phyloP scores from a whole-genome alignment of 2,113 vertebrate species.

The Elaphurus davidianus region DNA sequence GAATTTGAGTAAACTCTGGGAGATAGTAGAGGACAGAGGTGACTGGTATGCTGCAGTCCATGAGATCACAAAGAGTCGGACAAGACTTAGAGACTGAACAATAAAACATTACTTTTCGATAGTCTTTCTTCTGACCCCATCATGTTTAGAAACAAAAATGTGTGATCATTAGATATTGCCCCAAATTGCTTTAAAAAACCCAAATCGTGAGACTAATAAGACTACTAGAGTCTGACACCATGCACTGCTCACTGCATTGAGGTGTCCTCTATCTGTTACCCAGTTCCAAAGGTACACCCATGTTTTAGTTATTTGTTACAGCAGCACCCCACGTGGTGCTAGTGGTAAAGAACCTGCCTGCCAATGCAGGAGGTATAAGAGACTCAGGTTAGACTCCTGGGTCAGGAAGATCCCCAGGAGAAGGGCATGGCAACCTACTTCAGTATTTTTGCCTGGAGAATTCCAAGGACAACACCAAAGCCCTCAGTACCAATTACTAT shows the following conservation, averaged over 20 bases:
- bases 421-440: neutral
- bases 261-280: neutral
- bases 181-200: neutral
- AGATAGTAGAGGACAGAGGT: neutral
- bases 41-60: neutral
- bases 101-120: neutral
- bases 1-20: neutral
- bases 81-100: neutral
- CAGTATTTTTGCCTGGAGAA: neutral
- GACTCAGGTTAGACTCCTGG: neutral
- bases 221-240: neutral
- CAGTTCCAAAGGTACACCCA: neutral
- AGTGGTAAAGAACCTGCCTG: neutral
- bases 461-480: neutral
- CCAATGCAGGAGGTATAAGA: neutral
- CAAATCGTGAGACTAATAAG: neutral
- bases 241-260: neutral
- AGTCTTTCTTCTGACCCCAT: neutral
- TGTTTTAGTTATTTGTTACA: neutral
- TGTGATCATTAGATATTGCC: neutral
- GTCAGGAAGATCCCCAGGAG: neutral
- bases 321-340: neutral
- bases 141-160: neutral
- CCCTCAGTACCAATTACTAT: neutral
- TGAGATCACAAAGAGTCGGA: neutral